A percentile compares a stretch with the other conserved stretches of the same genome.
phyloP scores from a whole-genome alignment of 2,113 vertebrate genomes.

The Chauna torquata region DNA sequence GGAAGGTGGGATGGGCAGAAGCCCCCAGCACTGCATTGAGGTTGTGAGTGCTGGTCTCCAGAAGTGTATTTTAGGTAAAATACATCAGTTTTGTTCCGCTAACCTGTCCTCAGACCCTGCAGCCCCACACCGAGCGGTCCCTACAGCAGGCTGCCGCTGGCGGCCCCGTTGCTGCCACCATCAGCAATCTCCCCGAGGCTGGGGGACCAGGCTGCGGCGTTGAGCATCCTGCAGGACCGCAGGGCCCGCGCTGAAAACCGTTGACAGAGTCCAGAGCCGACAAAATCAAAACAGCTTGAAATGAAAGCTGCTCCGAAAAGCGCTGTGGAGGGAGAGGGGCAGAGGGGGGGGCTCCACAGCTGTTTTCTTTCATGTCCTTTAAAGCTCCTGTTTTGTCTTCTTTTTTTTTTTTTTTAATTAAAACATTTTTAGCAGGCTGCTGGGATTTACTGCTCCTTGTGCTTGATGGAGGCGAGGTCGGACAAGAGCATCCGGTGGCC shows the following conservation, averaged over 20 bases:
- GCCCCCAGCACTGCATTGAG: neutral
- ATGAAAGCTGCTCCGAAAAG: constrained; percentile 20
- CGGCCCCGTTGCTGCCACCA: no score
- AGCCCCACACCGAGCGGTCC: no score
- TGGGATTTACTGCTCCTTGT: constrained; percentile 48
- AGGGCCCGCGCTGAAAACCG: neutral
- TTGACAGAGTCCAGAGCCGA: neutral
- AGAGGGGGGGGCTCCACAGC: neutral
- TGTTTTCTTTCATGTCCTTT: constrained; percentile 61
- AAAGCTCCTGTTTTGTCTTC: neutral
- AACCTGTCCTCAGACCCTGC: no score
- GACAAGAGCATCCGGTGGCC: neutral
- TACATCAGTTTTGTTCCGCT: no score
- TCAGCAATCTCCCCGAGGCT: no score
- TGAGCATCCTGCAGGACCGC: no score
- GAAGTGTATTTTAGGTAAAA: neutral
- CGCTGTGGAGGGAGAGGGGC: neutral
- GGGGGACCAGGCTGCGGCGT: no score
- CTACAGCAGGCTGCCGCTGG: no score
- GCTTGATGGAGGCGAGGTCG: neutral
- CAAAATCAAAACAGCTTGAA: neutral
- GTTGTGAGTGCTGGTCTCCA: neutral
- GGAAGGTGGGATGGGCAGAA: neutral
- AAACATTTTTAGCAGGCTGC: constrained; percentile 51
- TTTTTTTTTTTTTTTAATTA: constrained; percentile 48